Percentiles rank a stretch among this genome's conserved stretches.
These are phyloP conservation scores for Octopus sinensis DNA, from an alignment of 1,140 invertebrate species.

Conservation along the genomic window DNA sequence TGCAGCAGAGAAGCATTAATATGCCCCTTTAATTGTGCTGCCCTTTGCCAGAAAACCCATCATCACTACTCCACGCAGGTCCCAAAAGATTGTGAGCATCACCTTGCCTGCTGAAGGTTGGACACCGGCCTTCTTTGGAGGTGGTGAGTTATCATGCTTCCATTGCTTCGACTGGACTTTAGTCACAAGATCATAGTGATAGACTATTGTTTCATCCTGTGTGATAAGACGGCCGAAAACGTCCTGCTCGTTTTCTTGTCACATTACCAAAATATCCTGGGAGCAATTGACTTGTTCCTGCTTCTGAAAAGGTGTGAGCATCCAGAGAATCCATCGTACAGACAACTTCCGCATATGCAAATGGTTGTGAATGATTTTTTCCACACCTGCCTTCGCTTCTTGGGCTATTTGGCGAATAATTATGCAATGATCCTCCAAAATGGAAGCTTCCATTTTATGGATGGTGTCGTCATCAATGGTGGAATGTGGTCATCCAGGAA, in stretches of 20 bases:
- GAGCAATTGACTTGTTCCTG: background rate
- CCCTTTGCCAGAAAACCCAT: background rate
- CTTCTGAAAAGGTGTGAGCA: slow-evolving; percentile 7
- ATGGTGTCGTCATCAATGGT: slow-evolving; percentile 4
- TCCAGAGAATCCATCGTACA: slow-evolving; percentile 3
- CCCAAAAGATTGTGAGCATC: slow-evolving; percentile 3
- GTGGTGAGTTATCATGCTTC: background rate
- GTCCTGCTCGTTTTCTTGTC: background rate
- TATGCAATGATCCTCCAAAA: background rate
- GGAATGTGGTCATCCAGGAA: background rate
- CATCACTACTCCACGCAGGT: slow-evolving; percentile 4
- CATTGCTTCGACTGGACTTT: slow-evolving; percentile 4
- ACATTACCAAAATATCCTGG: background rate
- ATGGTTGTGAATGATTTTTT: slow-evolving; percentile 4
- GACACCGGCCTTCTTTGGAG: background rate
- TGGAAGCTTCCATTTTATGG: background rate
- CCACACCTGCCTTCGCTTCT: background rate
- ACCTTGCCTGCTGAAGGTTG: slow-evolving; percentile 6
- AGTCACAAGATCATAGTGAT: slow-evolving; percentile 1
- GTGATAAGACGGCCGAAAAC: background rate
- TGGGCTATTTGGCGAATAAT: slow-evolving; percentile 7
- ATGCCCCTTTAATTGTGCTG: background rate
- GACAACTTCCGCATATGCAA: slow-evolving; percentile 7
- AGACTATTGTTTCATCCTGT: background rate
- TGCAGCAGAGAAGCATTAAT: slow-evolving; percentile 1